Conservation (phyloP, 2,888 invertebrate genomes). For the Physocephala rufipes region DNA sequence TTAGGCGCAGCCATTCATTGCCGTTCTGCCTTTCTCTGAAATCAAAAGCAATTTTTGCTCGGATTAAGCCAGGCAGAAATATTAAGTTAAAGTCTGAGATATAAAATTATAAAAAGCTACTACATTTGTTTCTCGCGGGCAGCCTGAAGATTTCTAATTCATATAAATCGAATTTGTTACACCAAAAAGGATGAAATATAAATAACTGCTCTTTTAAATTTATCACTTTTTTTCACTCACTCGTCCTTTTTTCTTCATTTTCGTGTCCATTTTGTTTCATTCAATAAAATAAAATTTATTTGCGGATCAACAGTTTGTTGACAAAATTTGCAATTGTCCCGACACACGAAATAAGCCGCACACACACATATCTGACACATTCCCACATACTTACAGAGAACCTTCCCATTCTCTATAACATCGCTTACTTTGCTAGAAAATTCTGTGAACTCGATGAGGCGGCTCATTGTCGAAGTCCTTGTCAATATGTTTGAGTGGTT, state of each 20-base stretch:
- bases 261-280: not conserved
- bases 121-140: too few relatives aligned
- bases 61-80: too few relatives aligned
- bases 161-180: too few relatives aligned
- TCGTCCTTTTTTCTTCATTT: not conserved
- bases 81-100: too few relatives aligned
- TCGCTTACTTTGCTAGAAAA: slow-evolving; percentile 16
- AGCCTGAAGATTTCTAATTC: too few relatives aligned
- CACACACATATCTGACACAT: not conserved
- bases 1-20: too few relatives aligned
- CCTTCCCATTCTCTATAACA: not conserved
- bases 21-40: too few relatives aligned
- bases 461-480: not conserved
- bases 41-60: too few relatives aligned
- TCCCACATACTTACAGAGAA: not conserved
- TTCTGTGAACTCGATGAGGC: not conserved
- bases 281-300: slow-evolving; percentile 9
- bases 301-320: slow-evolving; percentile 30
- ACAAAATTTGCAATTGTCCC: not conserved
- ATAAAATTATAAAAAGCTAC: too few relatives aligned
- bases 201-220: not conserved
- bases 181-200: too few relatives aligned
- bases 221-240: not conserved
- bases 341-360: not conserved
- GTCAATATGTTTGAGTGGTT: not conserved